These are phyloP conservation scores for Opisthocomus hoazin DNA, from an alignment of 2,113 vertebrate genomes.

Conservation along the genomic window DNA sequence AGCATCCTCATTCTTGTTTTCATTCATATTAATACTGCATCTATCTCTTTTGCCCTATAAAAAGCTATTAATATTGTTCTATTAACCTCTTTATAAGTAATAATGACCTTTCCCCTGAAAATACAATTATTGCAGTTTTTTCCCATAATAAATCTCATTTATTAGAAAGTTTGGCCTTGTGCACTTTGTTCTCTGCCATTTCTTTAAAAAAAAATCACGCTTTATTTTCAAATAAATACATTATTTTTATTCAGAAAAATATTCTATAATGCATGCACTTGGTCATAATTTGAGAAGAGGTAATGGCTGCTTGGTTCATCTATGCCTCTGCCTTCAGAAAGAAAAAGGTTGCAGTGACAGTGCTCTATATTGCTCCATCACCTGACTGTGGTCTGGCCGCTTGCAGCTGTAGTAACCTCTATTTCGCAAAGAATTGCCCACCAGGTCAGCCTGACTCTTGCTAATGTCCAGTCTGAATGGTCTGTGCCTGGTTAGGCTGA, in stretches of 20 bases:
- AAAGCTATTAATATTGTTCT: constrained; percentile 62
- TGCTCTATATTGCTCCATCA: neutral
- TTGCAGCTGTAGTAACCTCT: neutral
- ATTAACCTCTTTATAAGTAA: constrained; percentile 60
- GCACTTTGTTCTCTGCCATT: constrained; percentile 68
- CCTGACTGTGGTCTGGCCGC: neutral
- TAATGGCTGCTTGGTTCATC: neutral
- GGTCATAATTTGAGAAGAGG: neutral
- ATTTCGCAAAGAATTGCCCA: neutral
- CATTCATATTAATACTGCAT: constrained; percentile 63
- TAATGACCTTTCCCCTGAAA: constrained; percentile 63
- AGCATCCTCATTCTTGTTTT: constrained; percentile 65
- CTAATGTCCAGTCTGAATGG: neutral
- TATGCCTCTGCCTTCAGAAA: neutral
- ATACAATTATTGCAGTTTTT: constrained; percentile 71
- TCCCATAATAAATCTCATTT: constrained; percentile 71
- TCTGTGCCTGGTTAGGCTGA: neutral
- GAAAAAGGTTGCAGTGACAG: neutral
- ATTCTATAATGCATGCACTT: neutral
- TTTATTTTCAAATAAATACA: constrained; percentile 70
- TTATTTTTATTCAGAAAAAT: constrained; percentile 51
- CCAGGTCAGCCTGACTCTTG: neutral
- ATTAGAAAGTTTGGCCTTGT: constrained; percentile 70
- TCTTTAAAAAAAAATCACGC: constrained; percentile 48
- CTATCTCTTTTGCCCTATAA: constrained; percentile 52